A percentile compares a stretch with the other conserved stretches of the same genome.
phyloP scores from a whole-genome alignment of 2,888 invertebrate genomes.

The Kryphioiulus occultus region DNA sequence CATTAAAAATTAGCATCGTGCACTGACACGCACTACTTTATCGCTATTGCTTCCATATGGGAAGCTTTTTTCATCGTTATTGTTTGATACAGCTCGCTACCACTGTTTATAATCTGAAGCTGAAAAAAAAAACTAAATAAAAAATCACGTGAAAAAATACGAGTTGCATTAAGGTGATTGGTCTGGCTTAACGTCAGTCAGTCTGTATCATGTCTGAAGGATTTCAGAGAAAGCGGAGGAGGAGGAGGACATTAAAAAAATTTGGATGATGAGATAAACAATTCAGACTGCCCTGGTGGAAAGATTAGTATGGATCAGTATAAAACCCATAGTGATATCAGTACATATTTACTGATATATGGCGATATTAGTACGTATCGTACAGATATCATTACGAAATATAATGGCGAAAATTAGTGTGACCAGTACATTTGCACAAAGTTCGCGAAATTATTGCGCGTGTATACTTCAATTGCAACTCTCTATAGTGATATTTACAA shows the following conservation, averaged over 20 bases:
- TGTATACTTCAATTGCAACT: too few relatives aligned
- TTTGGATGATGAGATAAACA: neutral
- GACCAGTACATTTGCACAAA: too few relatives aligned
- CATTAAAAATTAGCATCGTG: constrained; percentile 36
- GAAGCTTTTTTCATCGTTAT: neutral
- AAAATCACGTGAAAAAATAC: neutral
- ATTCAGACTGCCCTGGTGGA: too few relatives aligned
- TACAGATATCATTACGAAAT: too few relatives aligned
- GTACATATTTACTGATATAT: too few relatives aligned
- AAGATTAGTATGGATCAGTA: too few relatives aligned
- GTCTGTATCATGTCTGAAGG: neutral
- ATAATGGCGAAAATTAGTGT: too few relatives aligned
- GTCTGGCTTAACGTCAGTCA: constrained; percentile 11
- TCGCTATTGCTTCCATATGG: neutral
- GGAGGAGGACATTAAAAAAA: neutral
- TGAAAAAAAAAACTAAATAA: neutral
- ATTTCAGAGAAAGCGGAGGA: neutral
- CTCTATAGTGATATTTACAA: too few relatives aligned
- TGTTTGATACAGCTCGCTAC: neutral
- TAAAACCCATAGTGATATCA: too few relatives aligned
- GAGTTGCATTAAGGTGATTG: constrained; percentile 22
- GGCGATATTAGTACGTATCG: too few relatives aligned
- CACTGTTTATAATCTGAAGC: neutral
- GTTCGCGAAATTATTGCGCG: too few relatives aligned
- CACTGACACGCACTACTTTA: neutral